Evolutionary conservation across 2,797 vertebrate species (phyloP).

Genomic region (Margarornis squamiger): DNA sequence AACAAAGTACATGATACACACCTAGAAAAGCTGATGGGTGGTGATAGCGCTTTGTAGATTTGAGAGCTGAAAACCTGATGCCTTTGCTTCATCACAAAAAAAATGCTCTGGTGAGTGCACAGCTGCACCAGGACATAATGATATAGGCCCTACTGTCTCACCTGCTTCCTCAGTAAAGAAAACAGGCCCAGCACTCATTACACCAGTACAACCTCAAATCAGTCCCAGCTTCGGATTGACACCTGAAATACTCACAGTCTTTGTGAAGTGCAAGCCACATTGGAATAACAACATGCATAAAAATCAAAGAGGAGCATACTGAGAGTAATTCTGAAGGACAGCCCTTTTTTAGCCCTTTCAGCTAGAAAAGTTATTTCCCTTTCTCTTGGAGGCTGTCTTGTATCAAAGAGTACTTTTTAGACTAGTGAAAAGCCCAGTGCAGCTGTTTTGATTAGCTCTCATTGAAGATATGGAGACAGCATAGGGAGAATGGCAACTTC

Average conservation of each 20-base stretch:
- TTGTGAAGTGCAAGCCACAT: fast-evolving
- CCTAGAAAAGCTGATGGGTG: neutral
- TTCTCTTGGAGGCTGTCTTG: neutral
- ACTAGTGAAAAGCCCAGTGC: neutral
- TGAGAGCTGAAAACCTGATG: neutral
- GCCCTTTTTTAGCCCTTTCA: neutral
- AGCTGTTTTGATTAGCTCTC: neutral
- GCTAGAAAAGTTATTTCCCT: neutral
- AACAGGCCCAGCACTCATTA: neutral
- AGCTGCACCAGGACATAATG: neutral
- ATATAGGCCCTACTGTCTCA: neutral
- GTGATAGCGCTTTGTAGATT: neutral
- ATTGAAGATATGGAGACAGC: neutral
- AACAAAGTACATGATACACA: neutral
- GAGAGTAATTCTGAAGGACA: neutral
- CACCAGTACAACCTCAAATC: neutral
- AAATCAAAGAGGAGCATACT: neutral
- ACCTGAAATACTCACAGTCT: neutral
- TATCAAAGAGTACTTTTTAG: neutral
- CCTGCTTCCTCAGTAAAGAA: neutral
- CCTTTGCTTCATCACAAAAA: neutral
- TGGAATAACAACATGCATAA: neutral
- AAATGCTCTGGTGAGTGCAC: neutral
- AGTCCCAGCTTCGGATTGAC: neutral
- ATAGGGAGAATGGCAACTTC: neutral